These are phyloP conservation scores for Rhinogobius similis DNA, from an alignment of 2,113 vertebrate species.

Conservation along the genomic window DNA sequence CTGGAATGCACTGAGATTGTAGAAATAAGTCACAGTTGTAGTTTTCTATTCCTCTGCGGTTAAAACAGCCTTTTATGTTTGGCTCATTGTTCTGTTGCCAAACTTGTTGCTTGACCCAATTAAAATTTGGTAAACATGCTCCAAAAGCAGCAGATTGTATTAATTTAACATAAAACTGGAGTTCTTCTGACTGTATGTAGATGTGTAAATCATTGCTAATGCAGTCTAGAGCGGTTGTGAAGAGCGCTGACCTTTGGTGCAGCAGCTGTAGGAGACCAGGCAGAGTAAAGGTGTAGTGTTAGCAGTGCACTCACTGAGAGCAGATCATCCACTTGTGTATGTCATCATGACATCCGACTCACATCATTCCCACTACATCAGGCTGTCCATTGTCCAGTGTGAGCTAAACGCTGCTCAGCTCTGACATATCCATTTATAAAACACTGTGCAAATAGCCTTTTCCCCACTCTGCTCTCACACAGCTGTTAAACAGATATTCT, in stretches of 20 bases:
- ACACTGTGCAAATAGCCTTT: background rate
- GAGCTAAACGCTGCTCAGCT: conserved; percentile 45
- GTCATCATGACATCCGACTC: conserved; percentile 55
- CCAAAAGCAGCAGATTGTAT: background rate
- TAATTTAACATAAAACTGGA: background rate
- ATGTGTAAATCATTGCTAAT: conserved; percentile 17
- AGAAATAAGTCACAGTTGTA: background rate
- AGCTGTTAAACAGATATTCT: conserved; percentile 78
- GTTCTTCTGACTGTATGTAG: conserved; percentile 13
- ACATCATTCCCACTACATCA: conserved; percentile 64
- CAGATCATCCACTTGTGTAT: conserved; percentile 43
- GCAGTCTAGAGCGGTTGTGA: conserved; percentile 12
- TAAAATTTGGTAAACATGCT: background rate
- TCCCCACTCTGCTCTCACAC: conserved; percentile 64
- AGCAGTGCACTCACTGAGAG: conserved; percentile 35
- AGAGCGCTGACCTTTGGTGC: conserved; percentile 38
- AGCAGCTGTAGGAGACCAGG: conserved; percentile 21
- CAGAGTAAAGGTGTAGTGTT: conserved; percentile 43
- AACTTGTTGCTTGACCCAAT: background rate
- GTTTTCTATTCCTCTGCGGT: background rate
- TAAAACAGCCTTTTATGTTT: conserved; percentile 9
- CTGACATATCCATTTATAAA: conserved; percentile 49
- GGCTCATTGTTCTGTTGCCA: conserved; percentile 34
- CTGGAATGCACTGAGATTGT: background rate
- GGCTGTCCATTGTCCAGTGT: conserved; percentile 62